These are phyloP conservation scores for Meghimatium bilineatum DNA, from an alignment of 2,888 invertebrate species.

Conservation along the genomic window DNA sequence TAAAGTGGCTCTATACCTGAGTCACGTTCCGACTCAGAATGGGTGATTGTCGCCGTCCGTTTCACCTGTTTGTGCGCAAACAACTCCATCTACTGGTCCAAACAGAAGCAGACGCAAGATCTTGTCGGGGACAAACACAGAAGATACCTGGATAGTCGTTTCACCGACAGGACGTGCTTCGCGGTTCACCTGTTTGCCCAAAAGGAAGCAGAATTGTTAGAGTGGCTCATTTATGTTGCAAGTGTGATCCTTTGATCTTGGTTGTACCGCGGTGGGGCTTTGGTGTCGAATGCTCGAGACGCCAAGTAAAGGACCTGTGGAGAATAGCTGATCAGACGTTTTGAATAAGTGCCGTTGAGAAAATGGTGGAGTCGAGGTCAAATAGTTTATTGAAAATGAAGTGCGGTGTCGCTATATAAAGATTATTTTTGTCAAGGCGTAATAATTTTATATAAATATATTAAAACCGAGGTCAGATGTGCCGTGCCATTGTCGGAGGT, in stretches of 20 bases:
- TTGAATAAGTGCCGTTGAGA: neutral
- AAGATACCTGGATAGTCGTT: neutral
- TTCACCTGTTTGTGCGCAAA: slow-evolving; percentile 30
- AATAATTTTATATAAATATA: neutral
- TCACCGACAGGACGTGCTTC: neutral
- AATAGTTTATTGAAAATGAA: neutral
- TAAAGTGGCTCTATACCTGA: slow-evolving; percentile 18
- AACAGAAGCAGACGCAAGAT: slow-evolving; percentile 28
- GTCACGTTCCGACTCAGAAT: slow-evolving; percentile 21
- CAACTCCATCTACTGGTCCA: slow-evolving; percentile 30
- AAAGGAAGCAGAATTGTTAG: neutral
- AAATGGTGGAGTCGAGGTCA: neutral
- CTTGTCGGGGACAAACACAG: neutral
- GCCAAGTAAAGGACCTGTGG: neutral
- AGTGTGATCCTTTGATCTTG: slow-evolving; percentile 32
- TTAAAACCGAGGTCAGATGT: no score
- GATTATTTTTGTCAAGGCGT: neutral
- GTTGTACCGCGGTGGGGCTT: neutral
- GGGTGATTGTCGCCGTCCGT: neutral
- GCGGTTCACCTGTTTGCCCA: slow-evolving; percentile 14
- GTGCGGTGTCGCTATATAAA: neutral
- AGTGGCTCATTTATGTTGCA: slow-evolving; percentile 13
- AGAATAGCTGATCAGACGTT: neutral
- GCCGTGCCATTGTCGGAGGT: no score
- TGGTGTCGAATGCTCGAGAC: neutral